A percentile compares a stretch with the other conserved stretches of the same genome.
Evolutionary conservation across 2,888 invertebrate species (phyloP).

Genomic region (Leptopterna dolabrata): DNA sequence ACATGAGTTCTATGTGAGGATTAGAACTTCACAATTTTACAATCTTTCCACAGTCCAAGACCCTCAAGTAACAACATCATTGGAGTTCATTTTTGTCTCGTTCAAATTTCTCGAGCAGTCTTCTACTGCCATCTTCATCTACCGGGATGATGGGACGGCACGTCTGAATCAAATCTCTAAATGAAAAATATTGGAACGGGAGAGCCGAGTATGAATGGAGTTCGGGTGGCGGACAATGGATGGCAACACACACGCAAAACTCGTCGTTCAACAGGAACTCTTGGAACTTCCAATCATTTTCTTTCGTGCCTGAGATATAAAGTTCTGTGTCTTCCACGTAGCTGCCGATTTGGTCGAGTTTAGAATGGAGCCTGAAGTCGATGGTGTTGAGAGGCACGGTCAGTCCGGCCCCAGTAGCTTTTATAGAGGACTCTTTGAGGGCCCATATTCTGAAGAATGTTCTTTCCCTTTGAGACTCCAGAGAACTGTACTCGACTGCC

Average conservation of each 20-base stretch:
- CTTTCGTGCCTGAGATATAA: conserved; percentile 72
- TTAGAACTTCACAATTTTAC: no score
- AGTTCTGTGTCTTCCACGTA: conserved; percentile 77
- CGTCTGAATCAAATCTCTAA: conserved; percentile 73
- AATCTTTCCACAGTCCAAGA: no score
- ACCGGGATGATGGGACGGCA: conserved; percentile 69
- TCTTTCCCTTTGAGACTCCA: conserved; percentile 76
- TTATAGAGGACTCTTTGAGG: conserved; percentile 93
- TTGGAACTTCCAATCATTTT: conserved; percentile 81
- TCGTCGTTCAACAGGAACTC: conserved; percentile 76
- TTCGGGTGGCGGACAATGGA: conserved; percentile 1
- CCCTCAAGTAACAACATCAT: no score
- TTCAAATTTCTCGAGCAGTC: background rate
- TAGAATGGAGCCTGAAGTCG: conserved; percentile 77
- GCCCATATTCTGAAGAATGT: conserved; percentile 93
- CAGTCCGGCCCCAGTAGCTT: conserved; percentile 89
- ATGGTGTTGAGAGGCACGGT: conserved; percentile 80
- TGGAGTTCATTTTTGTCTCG: background rate
- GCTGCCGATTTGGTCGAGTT: conserved; percentile 64
- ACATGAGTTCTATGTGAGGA: no score
- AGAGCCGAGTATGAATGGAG: background rate
- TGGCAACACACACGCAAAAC: conserved; percentile 82
- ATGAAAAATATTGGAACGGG: conserved; percentile 69
- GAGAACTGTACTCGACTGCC: conserved; percentile 72
- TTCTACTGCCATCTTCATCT: conserved; percentile 67